phyloP scores from a whole-genome alignment of 2,888 invertebrate genomes.

The Aricia artaxerxes region DNA sequence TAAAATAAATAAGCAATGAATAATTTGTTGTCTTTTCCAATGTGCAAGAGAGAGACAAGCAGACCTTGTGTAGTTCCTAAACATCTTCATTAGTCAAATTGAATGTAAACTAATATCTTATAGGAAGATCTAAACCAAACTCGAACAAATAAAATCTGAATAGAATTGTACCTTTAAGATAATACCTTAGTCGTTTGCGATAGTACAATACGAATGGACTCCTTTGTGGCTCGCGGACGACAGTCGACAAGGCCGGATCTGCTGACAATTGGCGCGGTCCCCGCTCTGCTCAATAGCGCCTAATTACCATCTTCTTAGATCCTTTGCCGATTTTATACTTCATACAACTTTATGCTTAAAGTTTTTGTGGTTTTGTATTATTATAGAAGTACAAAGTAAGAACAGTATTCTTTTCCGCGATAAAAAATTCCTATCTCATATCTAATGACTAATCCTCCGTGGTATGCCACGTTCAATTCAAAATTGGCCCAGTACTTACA shows the following conservation, averaged over 20 bases:
- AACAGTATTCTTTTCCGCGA: no score
- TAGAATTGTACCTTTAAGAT: background rate
- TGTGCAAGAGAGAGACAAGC: no score
- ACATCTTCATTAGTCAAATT: no score
- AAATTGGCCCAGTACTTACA: no score
- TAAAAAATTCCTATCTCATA: no score
- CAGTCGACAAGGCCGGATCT: background rate
- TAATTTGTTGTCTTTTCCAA: no score
- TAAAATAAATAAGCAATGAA: no score
- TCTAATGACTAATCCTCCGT: no score
- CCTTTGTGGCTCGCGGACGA: background rate
- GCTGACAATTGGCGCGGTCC: background rate
- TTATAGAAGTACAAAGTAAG: no score
- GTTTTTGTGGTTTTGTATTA: background rate
- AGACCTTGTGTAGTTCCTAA: no score
- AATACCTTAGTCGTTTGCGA: conserved; percentile 3
- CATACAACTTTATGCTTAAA: background rate
- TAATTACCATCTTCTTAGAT: conserved; percentile 14
- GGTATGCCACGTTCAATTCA: no score
- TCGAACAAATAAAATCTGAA: background rate
- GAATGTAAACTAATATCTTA: no score
- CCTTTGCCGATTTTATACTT: background rate
- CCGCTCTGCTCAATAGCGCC: background rate
- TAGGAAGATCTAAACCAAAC: background rate
- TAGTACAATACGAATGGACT: background rate